These are phyloP conservation scores for Xiphophorus hellerii DNA, from an alignment of 2,113 vertebrate genomes.

Conservation along the genomic window DNA sequence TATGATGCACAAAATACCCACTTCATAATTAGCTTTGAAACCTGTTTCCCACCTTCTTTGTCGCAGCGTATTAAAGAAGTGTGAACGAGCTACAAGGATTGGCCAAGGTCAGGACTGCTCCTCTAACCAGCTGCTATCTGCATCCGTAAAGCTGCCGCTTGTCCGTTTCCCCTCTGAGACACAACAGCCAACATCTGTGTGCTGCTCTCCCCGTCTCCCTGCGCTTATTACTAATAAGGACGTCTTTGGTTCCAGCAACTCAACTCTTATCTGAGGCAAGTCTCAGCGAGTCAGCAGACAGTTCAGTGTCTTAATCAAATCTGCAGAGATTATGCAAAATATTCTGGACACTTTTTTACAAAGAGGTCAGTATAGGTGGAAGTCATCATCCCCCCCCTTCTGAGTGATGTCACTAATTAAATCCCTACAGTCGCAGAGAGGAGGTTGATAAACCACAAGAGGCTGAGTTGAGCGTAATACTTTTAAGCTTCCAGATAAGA, in stretches of 20 bases:
- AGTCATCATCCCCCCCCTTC: constrained; percentile 40
- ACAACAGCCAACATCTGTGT: constrained; percentile 44
- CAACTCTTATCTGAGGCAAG: constrained; percentile 17
- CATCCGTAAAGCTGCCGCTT: constrained; percentile 10
- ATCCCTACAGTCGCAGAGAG: constrained; percentile 49
- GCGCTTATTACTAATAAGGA: constrained; percentile 19
- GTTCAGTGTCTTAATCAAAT: constrained; percentile 44
- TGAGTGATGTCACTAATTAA: constrained; percentile 60
- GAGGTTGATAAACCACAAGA: constrained; percentile 34
- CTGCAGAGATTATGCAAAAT: constrained; percentile 43
- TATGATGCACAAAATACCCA: background rate
- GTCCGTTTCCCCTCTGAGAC: constrained; percentile 46
- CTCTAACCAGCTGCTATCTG: constrained; percentile 55
- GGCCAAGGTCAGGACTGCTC: constrained; percentile 52
- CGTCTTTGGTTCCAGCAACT: constrained; percentile 12
- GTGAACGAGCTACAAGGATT: constrained; percentile 43
- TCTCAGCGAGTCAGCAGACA: constrained; percentile 9
- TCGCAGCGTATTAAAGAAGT: constrained; percentile 34
- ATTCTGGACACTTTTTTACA: constrained; percentile 26
- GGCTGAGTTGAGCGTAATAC: constrained; percentile 43
- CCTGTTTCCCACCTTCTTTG: constrained; percentile 25
- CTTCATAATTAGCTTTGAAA: constrained; percentile 11
- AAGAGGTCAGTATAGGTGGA: constrained; percentile 50
- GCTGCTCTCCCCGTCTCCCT: constrained; percentile 18
- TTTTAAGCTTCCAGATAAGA: constrained; percentile 48